Evolutionary conservation across 2,113 vertebrate species (phyloP).

Genomic region (Tichodroma muraria): DNA sequence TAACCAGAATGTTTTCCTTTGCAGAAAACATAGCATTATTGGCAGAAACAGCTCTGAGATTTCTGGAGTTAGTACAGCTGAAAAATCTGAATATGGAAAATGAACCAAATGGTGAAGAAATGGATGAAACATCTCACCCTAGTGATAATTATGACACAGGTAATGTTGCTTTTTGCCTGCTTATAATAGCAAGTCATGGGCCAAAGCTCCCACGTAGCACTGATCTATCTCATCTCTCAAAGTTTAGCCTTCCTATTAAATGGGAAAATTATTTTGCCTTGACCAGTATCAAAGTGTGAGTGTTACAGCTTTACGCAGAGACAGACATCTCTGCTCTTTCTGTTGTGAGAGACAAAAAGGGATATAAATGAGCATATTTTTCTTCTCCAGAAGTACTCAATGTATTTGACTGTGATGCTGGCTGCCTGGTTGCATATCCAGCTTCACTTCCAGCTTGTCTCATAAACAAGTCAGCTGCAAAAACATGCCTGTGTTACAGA

Average conservation of each 20-base stretch:
- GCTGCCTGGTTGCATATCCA: neutral
- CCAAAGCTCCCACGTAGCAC: neutral
- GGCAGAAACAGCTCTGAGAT: conserved; percentile 94
- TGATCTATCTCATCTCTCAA: neutral
- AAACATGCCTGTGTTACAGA: neutral
- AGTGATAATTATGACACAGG: conserved; percentile 96
- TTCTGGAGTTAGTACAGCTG: conserved; percentile 94
- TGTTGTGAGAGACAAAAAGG: neutral
- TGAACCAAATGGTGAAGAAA: conserved; percentile 86
- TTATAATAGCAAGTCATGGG: neutral
- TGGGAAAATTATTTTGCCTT: neutral
- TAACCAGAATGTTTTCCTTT: neutral
- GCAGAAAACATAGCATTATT: conserved; percentile 94
- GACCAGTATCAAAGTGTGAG: neutral
- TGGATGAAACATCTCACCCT: conserved; percentile 84
- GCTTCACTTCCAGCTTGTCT: neutral
- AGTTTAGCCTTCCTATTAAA: neutral
- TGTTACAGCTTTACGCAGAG: neutral
- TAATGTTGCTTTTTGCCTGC: conserved; percentile 37
- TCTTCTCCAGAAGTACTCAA: neutral
- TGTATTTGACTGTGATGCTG: neutral
- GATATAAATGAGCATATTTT: neutral
- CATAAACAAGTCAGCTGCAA: neutral
- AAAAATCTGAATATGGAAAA: conserved; percentile 93
- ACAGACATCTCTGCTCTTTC: neutral